These are phyloP conservation scores for Drosophila anomelani DNA, from an alignment of 2,888 invertebrate genomes.

Conservation along the genomic window DNA sequence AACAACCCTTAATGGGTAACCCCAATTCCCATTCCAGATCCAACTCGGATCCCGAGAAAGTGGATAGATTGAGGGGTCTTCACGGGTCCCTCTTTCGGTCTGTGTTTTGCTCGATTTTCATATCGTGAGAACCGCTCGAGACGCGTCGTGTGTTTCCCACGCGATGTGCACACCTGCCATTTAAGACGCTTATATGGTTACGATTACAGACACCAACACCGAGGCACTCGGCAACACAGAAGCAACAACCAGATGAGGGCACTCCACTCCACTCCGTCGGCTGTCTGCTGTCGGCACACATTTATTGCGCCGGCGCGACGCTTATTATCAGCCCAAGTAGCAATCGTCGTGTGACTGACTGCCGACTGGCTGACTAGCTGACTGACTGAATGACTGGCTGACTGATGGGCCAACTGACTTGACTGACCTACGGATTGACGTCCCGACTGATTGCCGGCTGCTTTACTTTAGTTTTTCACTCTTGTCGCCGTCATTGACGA, in stretches of 20 bases:
- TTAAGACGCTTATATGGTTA: conserved; percentile 79
- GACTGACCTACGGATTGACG: conserved; percentile 54
- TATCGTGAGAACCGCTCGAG: conserved; percentile 85
- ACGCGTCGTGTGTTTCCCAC: conserved; percentile 85
- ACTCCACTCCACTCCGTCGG: conserved; percentile 19
- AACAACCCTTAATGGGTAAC: conserved; percentile 26
- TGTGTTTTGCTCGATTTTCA: conserved; percentile 80
- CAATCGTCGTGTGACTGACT: conserved; percentile 64
- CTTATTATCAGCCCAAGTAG: conserved; percentile 67
- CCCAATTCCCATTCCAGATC: conserved; percentile 27
- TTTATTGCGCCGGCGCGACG: conserved; percentile 79
- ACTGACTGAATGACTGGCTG: conserved; percentile 50
- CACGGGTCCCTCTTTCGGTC: conserved; percentile 25
- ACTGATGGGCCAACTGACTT: conserved; percentile 49
- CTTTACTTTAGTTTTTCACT: conserved; percentile 72
- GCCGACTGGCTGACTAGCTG: conserved; percentile 48
- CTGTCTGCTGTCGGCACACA: conserved; percentile 66
- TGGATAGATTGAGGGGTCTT: conserved; percentile 29
- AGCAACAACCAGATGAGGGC: conserved; percentile 62
- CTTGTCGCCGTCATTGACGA: conserved; percentile 73
- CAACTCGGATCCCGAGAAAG: conserved; percentile 44
- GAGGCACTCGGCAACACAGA: conserved; percentile 35
- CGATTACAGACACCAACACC: conserved; percentile 63
- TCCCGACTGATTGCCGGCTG: conserved; percentile 54
- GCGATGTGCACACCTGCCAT: conserved; percentile 85